These are phyloP conservation scores for Labeo rohita DNA, from an alignment of 2,113 vertebrate genomes.

Conservation along the genomic window DNA sequence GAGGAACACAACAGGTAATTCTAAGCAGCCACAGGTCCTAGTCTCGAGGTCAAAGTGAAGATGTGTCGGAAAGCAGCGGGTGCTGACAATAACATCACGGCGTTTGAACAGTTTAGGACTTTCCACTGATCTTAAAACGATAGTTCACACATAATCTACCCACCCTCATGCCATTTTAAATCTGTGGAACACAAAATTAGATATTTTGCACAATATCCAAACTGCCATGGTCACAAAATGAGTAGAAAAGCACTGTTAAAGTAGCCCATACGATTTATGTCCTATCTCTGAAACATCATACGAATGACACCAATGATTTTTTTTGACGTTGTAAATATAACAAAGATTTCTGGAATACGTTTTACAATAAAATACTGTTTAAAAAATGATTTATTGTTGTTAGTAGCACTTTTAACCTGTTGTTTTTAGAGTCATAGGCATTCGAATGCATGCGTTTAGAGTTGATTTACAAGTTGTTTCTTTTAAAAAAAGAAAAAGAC, in stretches of 20 bases:
- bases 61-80: not conserved
- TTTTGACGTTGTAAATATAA: not conserved
- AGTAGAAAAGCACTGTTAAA: not conserved
- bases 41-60: constrained; percentile 48
- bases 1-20: constrained; percentile 62
- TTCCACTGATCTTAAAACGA: not conserved
- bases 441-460: too few species aligned
- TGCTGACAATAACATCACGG: constrained; percentile 23
- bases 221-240: not conserved
- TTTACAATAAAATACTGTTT: not conserved
- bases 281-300: not conserved
- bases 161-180: not conserved
- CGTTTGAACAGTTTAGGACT: not conserved
- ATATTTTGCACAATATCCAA: not conserved
- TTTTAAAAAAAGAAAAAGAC: too few species aligned
- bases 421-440: too few species aligned
- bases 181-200: not conserved
- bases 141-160: not conserved
- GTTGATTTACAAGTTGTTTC: too few species aligned
- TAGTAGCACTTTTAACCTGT: too few species aligned
- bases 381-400: too few species aligned
- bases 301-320: not conserved
- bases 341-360: not conserved
- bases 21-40: constrained; percentile 54
- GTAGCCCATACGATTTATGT: not conserved